Base-by-base conservation (phyloP, 2,888 invertebrate genomes). In the Parnassius mnemosyne region DNA sequence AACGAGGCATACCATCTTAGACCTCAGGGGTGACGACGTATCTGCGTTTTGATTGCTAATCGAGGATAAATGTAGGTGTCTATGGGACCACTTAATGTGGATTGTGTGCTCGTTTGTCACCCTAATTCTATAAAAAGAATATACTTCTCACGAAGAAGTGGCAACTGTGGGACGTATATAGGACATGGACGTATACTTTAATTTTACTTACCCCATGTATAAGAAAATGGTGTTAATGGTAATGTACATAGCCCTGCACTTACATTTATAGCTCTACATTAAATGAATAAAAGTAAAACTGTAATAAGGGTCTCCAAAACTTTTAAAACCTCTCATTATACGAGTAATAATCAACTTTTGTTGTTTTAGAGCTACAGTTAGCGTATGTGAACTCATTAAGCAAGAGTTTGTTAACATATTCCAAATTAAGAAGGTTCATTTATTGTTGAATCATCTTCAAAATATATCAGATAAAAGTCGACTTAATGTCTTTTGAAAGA, bases 241-340 rank as follows among this genome's bases (percentile, higher is more conserved):
- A n/a, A 34, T 9, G 7, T 13, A 42, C 12, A 43, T 10, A 2
- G 3, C 11, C 43, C 10, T 43, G 43, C 11, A 11, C 11, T 43
- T 46, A 44, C 16, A 10, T 13, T 53, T 7, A 10, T 13, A 13
- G 16, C 16, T 16, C 16, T 16, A 16, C 16, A 44, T 34, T 44
- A 16, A 16, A 16, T 16, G 16, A 16, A 16, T 16, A 16, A 16
- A 16, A 16, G 16, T 16, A 16, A 16, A 16, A 46, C n/a, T 34
- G 11, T 50, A 51, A 34, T 44, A n/a, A 57, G 16, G 13, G 41
- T 16, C 25, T 44, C 58, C 44, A 52, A 58, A 58, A 52, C 50
- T 58, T 44, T 58, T 44, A 44, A 58, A 58, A 5, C 44, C n/a
- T 42, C 10, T 20, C 25, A 43, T 58, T 58, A 52, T 51, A n/a